phyloP scores from a whole-genome alignment of 2,797 vertebrate genomes.

The Anguilla marmorata region DNA sequence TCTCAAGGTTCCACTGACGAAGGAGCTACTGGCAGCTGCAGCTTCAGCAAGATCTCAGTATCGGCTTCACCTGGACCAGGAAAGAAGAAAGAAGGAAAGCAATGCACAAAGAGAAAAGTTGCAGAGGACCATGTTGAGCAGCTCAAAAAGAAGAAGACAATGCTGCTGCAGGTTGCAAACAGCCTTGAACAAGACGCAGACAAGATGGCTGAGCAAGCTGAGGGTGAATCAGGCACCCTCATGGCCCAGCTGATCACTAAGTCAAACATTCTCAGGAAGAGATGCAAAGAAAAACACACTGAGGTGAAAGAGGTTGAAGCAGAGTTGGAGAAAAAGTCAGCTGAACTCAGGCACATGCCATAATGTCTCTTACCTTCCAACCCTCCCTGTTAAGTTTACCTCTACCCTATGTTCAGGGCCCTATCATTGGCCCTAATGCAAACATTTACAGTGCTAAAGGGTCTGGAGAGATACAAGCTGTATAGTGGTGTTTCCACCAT shows the following conservation, averaged over 20 bases:
- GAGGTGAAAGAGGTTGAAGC: slow-evolving; percentile 25
- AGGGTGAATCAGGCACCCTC: slow-evolving; percentile 25
- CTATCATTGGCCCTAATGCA: not conserved
- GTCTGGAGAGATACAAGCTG: not conserved
- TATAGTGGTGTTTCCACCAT: too few species aligned
- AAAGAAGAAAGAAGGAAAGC: slow-evolving; percentile 25
- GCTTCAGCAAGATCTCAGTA: slow-evolving; percentile 28
- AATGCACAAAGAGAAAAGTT: slow-evolving; percentile 28
- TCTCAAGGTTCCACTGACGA: slow-evolving; percentile 20
- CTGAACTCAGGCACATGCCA: slow-evolving; percentile 28
- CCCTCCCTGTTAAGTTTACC: not conserved
- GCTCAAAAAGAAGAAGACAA: slow-evolving; percentile 14
- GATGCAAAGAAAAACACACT: slow-evolving; percentile 20
- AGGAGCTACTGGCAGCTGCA: slow-evolving; percentile 29
- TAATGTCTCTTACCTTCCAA: not conserved
- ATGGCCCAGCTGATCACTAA: slow-evolving; percentile 33
- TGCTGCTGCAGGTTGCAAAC: not conserved
- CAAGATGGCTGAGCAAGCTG: slow-evolving; percentile 30
- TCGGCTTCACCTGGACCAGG: slow-evolving; percentile 17
- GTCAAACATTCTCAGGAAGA: not conserved
- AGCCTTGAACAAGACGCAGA: slow-evolving; percentile 35
- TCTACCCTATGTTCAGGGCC: not conserved
- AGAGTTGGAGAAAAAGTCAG: slow-evolving; percentile 20
- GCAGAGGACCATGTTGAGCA: slow-evolving; percentile 22
- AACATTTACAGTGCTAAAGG: not conserved